Conservation (phyloP, 2,113 vertebrate genomes). For the Halcyon senegalensis region DNA sequence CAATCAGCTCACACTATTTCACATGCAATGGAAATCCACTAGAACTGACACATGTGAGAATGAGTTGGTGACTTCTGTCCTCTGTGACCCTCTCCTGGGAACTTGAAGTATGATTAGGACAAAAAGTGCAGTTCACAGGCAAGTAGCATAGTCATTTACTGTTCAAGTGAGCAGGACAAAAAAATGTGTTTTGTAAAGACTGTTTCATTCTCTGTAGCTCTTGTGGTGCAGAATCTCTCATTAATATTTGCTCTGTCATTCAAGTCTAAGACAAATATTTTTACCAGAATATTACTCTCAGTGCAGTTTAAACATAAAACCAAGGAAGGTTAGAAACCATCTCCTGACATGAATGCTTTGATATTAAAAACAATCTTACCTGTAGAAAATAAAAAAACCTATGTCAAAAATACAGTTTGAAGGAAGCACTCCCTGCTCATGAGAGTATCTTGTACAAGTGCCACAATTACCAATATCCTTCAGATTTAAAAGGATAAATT, state of each 20-base stretch:
- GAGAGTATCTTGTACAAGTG: background rate
- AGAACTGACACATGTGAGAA: background rate
- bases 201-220: background rate
- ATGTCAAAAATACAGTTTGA: background rate
- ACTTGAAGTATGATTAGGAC: background rate
- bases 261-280: constrained; percentile 23
- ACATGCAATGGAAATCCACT: background rate
- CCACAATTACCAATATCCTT: background rate
- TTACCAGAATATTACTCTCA: background rate
- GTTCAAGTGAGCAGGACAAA: background rate
- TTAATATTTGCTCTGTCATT: background rate
- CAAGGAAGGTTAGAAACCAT: background rate
- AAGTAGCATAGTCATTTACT: background rate
- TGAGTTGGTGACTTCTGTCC: background rate
- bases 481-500: background rate
- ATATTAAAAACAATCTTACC: background rate
- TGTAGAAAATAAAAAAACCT: background rate
- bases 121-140: background rate
- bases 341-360: background rate
- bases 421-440: background rate
- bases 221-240: background rate
- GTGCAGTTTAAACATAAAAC: background rate
- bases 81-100: background rate
- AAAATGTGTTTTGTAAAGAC: background rate
- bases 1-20: background rate